Evolutionary conservation across 2,797 vertebrate genomes (phyloP).

Genomic region (Rhabdophis nuchalis): DNA sequence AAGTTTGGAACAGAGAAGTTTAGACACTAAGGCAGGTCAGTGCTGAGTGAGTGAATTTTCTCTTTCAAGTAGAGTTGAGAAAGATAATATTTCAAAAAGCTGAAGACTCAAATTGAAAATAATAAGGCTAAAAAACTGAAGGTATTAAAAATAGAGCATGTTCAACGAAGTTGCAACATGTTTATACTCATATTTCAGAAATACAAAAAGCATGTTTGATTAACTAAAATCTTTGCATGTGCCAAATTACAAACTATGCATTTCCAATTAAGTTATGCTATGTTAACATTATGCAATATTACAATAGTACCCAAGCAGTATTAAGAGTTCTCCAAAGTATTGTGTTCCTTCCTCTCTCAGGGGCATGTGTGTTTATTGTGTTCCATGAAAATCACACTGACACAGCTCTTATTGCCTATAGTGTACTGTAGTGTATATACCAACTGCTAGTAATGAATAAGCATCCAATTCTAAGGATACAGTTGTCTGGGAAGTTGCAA

Average conservation of each 20-base stretch:
- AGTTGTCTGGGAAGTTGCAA: not conserved
- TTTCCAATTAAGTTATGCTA: not conserved
- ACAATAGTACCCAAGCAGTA: not conserved
- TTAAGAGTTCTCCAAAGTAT: not conserved
- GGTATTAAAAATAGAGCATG: not conserved
- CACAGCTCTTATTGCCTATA: not conserved
- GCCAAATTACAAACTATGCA: not conserved
- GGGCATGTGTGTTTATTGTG: not conserved
- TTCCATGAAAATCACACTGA: not conserved
- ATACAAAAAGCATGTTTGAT: not conserved
- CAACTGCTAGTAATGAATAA: not conserved
- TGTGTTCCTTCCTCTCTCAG: not conserved
- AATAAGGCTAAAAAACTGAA: not conserved
- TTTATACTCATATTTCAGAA: not conserved
- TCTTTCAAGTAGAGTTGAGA: not conserved
- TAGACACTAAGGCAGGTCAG: not conserved
- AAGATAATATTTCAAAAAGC: not conserved
- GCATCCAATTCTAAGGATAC: not conserved
- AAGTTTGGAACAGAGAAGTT: not conserved
- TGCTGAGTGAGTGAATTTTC: not conserved
- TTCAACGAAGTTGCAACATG: not conserved
- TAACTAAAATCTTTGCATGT: accelerated
- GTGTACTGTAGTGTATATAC: accelerated
- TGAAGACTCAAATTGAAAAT: not conserved
- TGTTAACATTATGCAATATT: not conserved